Evolutionary conservation across 2,888 invertebrate species (phyloP), one percentile per base, ranked within the genome.

Genomic region (Drosophila demipolita): DNA sequence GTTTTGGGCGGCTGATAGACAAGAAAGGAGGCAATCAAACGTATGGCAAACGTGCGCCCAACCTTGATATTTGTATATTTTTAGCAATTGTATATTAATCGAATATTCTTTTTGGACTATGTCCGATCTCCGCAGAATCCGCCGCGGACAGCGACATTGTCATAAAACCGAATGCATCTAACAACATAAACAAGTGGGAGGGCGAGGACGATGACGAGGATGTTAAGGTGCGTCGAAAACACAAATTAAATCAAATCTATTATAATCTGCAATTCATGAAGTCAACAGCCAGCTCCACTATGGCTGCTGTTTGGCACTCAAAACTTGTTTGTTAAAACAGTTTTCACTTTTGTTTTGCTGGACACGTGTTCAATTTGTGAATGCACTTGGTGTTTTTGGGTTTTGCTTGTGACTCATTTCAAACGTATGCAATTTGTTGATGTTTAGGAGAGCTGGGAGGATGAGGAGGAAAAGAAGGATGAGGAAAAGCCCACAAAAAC

Each of bases 381-480:
- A 54, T 78, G 49, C 59, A 64, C 11, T 78, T 53, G 17, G 49
- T 26, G 23, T 45, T 45, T 45, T 45, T 45, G 23, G 15, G 36
- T 50, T 42, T 45, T 48, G 9, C 42, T 32, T 66, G 48, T 55
- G 49, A 68, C 40, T 59, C 58, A 73, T 52, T 20, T n/a, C 20
- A 62, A 55, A 26, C 20, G 29, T 38, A 45, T 58, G 6, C 4
- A 35, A 23, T 54, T 54, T 66, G 12, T 48, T 3, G 4, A 26
- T 20, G 48, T 66, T 42, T 93, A 98, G 98, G 98, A 98, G 91
- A 97, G 96, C 93, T 98, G 98, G 98, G 98, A 98, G 92, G 98
- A 98, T 94, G 97, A 97, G 82, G 96, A 91, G 89, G 97, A 97
- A 89, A 96, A 96, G 89, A 96, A 96, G 91, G 96, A 96, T 90